phyloP scores from a whole-genome alignment of 2,888 invertebrate species.

The Drosophila putrida region DNA sequence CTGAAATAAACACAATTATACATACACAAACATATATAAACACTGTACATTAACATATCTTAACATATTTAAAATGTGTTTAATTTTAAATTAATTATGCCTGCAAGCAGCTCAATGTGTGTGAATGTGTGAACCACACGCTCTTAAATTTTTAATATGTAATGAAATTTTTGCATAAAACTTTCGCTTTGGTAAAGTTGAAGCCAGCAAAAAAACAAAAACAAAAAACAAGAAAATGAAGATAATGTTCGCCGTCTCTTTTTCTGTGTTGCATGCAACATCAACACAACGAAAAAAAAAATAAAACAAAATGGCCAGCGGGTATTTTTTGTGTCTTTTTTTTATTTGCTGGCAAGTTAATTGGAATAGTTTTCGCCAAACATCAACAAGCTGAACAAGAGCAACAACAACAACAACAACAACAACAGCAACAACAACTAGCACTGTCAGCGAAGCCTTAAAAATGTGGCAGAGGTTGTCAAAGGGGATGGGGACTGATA shows the following conservation, averaged over 20 bases:
- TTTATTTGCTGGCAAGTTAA: constrained; percentile 56
- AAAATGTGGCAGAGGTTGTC: not conserved
- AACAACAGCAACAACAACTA: constrained; percentile 13
- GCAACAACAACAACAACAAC: constrained; percentile 18
- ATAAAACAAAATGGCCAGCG: constrained; percentile 42
- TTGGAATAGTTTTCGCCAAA: constrained; percentile 72
- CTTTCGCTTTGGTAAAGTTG: constrained; percentile 53
- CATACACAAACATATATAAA: not conserved
- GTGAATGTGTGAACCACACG: constrained; percentile 12
- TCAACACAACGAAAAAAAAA: not conserved
- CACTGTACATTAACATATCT: constrained; percentile 8
- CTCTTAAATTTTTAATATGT: constrained; percentile 44
- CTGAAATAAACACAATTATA: no score
- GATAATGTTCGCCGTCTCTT: constrained; percentile 27
- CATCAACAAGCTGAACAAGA: constrained; percentile 45
- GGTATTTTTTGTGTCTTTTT: constrained; percentile 43
- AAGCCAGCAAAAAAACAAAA: constrained; percentile 41
- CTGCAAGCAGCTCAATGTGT: not conserved
- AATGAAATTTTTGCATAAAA: constrained; percentile 68
- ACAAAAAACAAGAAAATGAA: constrained; percentile 21
- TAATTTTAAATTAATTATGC: constrained; percentile 59
- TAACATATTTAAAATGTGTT: constrained; percentile 36
- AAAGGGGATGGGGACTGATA: not conserved
- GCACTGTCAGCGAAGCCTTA: constrained; percentile 5
- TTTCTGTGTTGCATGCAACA: constrained; percentile 41